Conservation (phyloP, 2,797 vertebrate genomes). For the Coregonus suidteri region DNA sequence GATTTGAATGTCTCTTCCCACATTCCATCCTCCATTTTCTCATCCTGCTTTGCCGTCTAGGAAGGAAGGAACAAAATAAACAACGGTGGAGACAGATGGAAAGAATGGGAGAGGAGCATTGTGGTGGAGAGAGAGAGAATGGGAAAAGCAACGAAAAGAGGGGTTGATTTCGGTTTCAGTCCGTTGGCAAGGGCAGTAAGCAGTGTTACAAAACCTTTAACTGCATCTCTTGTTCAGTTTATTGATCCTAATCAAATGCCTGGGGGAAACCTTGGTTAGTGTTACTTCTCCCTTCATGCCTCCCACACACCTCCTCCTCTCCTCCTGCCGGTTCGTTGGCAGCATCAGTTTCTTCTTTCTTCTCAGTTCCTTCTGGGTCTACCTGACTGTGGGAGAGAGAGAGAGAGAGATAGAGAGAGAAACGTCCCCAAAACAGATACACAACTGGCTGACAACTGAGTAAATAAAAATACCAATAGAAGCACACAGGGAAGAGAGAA, state of each 20-base stretch:
- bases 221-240: neutral
- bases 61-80: conserved; percentile 25
- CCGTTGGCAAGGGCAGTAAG: neutral
- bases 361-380: conserved; percentile 70
- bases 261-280: neutral
- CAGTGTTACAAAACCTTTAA: neutral
- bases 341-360: conserved; percentile 68
- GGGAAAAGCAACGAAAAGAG: neutral
- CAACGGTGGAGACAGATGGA: neutral
- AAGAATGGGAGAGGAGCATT: neutral
- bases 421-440: conserved; percentile 28
- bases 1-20: conserved; percentile 97
- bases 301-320: conserved; percentile 42
- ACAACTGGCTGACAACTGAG: neutral
- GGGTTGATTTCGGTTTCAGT: neutral
- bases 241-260: neutral
- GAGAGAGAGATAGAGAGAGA: neutral
- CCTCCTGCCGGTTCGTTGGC: conserved; percentile 58
- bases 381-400: conserved; percentile 61
- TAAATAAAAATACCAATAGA: conserved; percentile 9
- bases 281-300: neutral
- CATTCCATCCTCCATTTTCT: conserved; percentile 78
- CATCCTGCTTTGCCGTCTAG: conserved; percentile 58
- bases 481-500: neutral
- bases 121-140: neutral